Evolutionary conservation across 35 echinoderm and acorn worm species (phyloP).

Genomic region (Lytechinus variegatus): DNA sequence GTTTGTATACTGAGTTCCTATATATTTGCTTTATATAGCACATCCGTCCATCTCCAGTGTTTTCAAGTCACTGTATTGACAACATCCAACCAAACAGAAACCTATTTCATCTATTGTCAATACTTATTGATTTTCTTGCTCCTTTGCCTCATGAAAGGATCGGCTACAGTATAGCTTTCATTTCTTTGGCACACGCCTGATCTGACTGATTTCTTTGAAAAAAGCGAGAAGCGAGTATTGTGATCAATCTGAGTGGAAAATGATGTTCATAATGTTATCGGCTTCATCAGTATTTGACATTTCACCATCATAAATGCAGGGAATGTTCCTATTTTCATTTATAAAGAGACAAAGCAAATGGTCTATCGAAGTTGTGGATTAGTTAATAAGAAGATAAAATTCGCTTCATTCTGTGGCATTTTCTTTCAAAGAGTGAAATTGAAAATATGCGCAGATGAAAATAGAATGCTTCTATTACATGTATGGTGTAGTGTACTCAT

Average conservation of each 20-base stretch:
- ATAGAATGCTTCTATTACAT: too few species aligned
- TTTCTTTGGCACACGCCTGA: neutral
- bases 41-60: neutral
- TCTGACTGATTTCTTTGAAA: neutral
- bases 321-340: too few species aligned
- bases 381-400: too few species aligned
- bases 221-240: neutral
- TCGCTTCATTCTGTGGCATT: too few species aligned
- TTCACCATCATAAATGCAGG: neutral
- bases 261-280: neutral
- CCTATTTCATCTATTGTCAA: neutral
- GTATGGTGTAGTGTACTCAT: too few species aligned
- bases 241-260: neutral
- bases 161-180: neutral
- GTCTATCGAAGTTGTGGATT: too few species aligned
- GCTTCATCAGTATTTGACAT: neutral
- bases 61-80: neutral
- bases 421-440: too few species aligned
- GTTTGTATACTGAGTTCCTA: neutral
- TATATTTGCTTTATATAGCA: neutral
- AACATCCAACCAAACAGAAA: neutral
- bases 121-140: constrained; percentile 3
- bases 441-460: too few species aligned
- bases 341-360: too few species aligned
- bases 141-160: neutral